phyloP scores from a whole-genome alignment of 2,888 invertebrate species.

The Habrosyne pyritoides region DNA sequence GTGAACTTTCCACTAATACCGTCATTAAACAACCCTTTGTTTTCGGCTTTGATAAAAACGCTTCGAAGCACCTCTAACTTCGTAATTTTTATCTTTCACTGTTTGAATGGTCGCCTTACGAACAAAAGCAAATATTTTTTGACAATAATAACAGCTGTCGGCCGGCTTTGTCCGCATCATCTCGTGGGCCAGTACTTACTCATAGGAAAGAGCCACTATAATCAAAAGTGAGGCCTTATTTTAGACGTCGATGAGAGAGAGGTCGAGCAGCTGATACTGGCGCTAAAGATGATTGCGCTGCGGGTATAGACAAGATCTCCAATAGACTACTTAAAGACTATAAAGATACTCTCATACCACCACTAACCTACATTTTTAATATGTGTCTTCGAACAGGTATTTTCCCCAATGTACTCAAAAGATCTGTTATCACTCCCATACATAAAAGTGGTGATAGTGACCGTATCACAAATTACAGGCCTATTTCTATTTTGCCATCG shows the following conservation, averaged over 20 bases:
- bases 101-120: constrained; percentile 61
- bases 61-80: constrained; percentile 65
- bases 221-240: no score
- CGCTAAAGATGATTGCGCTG: no score
- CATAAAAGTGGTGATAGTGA: constrained; percentile 16
- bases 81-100: constrained; percentile 78
- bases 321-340: not conserved
- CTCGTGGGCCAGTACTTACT: constrained; percentile 4
- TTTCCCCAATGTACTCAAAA: constrained; percentile 15
- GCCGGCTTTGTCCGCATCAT: constrained; percentile 30
- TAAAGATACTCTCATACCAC: not conserved
- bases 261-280: no score
- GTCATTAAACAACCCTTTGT: constrained; percentile 81
- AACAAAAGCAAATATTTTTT: constrained; percentile 68
- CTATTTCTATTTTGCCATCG: no score
- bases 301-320: no score
- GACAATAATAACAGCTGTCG: constrained; percentile 56
- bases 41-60: constrained; percentile 79
- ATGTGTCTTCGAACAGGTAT: constrained; percentile 13
- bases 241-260: no score
- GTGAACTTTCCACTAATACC: constrained; percentile 81
- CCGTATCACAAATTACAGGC: constrained; percentile 19
- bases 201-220: not conserved
- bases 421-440: constrained; percentile 13
- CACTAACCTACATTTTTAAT: constrained; percentile 9